A percentile compares a stretch with the other conserved stretches of the same genome.
Evolutionary conservation across 2,113 vertebrate species (phyloP).

Genomic region (Neoarius graeffei): DNA sequence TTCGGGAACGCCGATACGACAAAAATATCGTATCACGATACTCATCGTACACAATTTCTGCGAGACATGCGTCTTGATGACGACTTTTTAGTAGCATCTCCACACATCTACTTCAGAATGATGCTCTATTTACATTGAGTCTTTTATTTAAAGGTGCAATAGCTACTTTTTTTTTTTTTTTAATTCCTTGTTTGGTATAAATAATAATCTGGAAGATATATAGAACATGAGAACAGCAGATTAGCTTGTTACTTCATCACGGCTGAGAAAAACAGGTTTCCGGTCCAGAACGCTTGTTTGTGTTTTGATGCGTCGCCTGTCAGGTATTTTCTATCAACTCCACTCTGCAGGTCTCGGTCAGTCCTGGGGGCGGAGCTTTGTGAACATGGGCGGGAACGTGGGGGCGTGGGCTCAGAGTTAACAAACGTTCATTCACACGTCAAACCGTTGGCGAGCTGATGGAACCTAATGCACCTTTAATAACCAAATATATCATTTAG

Average conservation of each 20-base stretch:
- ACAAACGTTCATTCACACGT: too few relatives aligned
- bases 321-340: background rate
- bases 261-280: background rate
- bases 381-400: background rate
- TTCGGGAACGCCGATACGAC: too few relatives aligned
- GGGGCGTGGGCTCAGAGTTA: background rate
- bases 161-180: background rate
- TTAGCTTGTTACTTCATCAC: rapidly evolving
- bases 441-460: background rate
- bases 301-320: background rate
- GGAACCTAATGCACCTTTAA: background rate
- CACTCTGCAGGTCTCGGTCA: background rate
- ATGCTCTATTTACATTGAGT: background rate
- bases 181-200: background rate
- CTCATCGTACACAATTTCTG: background rate
- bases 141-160: background rate
- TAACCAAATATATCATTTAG: background rate
- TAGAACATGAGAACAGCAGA: background rate
- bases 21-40: background rate
- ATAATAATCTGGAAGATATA: too few relatives aligned
- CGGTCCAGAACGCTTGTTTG: background rate
- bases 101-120: too few relatives aligned
- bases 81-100: too few relatives aligned
- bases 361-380: background rate
- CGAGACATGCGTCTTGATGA: too few relatives aligned